phyloP scores from a whole-genome alignment of 2,113 vertebrate species.

The Lepus europaeus region DNA sequence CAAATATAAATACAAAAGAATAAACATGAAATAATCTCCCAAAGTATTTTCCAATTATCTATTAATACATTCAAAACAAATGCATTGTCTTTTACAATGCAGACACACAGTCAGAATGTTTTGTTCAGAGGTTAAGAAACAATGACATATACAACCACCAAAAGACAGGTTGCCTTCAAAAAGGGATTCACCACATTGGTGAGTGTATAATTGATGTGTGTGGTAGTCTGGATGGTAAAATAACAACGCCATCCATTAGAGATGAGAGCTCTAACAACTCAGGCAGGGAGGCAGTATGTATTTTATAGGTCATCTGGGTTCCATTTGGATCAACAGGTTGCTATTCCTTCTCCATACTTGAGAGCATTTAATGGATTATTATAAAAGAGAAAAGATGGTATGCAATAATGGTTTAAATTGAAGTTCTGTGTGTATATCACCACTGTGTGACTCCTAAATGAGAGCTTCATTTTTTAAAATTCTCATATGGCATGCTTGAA shows the following conservation, averaged over 20 bases:
- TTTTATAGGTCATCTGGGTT: conserved; percentile 91
- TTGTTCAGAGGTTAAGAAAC: conserved; percentile 74
- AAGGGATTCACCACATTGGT: conserved; percentile 83
- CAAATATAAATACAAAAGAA: conserved; percentile 58
- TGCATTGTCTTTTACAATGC: not conserved
- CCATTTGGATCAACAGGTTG: conserved; percentile 91
- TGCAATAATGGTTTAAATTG: conserved; percentile 88
- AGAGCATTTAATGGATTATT: conserved; percentile 92
- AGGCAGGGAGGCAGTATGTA: conserved; percentile 85
- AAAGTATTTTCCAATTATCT: conserved; percentile 70
- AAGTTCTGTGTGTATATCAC: conserved; percentile 84
- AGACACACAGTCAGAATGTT: not conserved
- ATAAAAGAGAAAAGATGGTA: conserved; percentile 87
- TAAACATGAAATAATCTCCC: conserved; percentile 49
- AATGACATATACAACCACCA: conserved; percentile 73
- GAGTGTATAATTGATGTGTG: conserved; percentile 86
- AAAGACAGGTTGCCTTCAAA: conserved; percentile 79
- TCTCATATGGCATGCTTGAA: conserved; percentile 80
- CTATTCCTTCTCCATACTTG: conserved; percentile 89
- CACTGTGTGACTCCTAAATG: conserved; percentile 85
- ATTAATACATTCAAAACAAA: conserved; percentile 70
- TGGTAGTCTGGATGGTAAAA: conserved; percentile 85
- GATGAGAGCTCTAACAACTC: conserved; percentile 86
- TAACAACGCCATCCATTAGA: conserved; percentile 89
- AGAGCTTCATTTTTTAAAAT: conserved; percentile 84